Evolutionary conservation across 2,797 vertebrate genomes (phyloP), one percentile per base, ranked within the genome.

Genomic region (Vespertilio murinus): DNA sequence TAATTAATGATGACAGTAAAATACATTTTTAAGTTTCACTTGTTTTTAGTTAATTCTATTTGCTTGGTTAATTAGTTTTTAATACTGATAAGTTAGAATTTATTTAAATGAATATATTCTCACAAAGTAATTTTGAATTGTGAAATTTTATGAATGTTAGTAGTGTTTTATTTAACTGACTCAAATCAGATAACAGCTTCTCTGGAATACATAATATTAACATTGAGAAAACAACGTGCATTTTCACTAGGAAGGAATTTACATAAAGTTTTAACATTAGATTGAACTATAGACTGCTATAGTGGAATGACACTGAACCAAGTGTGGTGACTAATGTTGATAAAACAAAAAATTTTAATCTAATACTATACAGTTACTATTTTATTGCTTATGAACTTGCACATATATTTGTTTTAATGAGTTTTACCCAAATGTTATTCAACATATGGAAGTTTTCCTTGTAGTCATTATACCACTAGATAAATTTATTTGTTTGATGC

Each of bases 401-500:
- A 86, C 74, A 33, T 94, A 30, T 80, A 89, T 90, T 83, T 96
- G 30, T 96, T 93, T 20, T 83, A 83, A 77, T 40, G 52, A 95
- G 90, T 38, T 77, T 95, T 74, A 87, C 33, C 42, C 87, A 81
- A 85, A 54, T 90, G 61, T 49, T 88, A 69, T 2, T 80, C 52
- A 87, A 16, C 45, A 61, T 94, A 45, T 33, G 18, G 54, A 74
- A 59, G 59, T 95, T 94, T 93, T 88, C 49, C 28, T 95, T 96
- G 12, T 94, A 89, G 73, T 85, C 47, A 96, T 86, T 92, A 59
- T 95, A 81, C 40, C 97, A 84, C 78, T 96, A 91, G 73, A 88
- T 96, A 97, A 82, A 83, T 56, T 52, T 45, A 93, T 93, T 96
- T 95, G 84, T 97, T 97, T 91, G 77, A 80, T 97, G 0, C 96